Percentiles rank a stretch among this genome's conserved stretches.
Conservation (phyloP, 2,888 invertebrate species). For the Achlya flavicornis region DNA sequence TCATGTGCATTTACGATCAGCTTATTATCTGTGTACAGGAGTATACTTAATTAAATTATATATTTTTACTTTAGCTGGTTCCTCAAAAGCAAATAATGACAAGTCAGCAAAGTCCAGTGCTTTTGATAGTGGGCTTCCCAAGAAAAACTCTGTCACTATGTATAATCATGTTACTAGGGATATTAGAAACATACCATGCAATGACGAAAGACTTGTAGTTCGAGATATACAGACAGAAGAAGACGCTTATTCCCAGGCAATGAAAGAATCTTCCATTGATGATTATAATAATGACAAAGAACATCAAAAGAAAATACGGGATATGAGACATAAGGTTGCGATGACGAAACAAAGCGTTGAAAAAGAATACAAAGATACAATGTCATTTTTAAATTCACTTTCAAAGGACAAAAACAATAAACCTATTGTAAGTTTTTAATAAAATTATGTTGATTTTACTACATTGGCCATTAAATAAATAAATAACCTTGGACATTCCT, state of each 20-base stretch:
- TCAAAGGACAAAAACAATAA: constrained; percentile 59
- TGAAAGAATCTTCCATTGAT: constrained; percentile 47
- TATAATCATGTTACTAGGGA: constrained; percentile 72
- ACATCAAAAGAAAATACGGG: constrained; percentile 52
- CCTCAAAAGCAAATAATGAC: constrained; percentile 23
- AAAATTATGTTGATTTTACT: not conserved
- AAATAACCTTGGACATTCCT: too few species aligned
- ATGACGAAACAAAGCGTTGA: constrained; percentile 87
- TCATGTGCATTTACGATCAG: constrained; percentile 8
- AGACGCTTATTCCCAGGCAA: constrained; percentile 72
- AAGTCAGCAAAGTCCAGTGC: constrained; percentile 39
- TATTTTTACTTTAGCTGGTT: constrained; percentile 1
- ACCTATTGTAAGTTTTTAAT: constrained; percentile 55
- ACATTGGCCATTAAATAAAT: not conserved
- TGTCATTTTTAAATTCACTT: constrained; percentile 69
- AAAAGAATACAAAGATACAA: constrained; percentile 74
- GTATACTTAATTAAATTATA: not conserved
- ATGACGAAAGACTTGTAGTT: constrained; percentile 52
- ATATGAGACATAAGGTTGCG: constrained; percentile 66
- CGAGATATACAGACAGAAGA: constrained; percentile 57
- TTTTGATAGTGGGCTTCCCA: constrained; percentile 34
- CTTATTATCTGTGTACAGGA: not conserved
- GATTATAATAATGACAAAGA: constrained; percentile 39
- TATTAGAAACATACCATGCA: constrained; percentile 48
- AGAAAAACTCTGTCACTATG: constrained; percentile 60